A percentile compares a stretch with the other conserved stretches of the same genome.
phyloP scores from a whole-genome alignment of 2,888 invertebrate genomes.

The Epirrhoe tristata region DNA sequence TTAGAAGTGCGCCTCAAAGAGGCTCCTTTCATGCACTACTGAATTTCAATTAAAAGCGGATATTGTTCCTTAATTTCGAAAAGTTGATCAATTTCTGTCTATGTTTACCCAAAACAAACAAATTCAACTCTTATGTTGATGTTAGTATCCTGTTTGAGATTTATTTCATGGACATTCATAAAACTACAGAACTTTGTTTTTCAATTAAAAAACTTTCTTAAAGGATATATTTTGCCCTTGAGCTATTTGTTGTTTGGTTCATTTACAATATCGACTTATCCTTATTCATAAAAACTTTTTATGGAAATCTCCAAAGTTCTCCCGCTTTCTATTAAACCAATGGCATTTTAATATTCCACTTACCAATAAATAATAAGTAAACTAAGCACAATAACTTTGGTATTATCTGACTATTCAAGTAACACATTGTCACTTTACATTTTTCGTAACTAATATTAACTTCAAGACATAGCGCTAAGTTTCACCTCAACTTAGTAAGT shows the following conservation, averaged over 20 bases:
- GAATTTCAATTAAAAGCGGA: too few relatives aligned
- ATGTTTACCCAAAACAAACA: neutral
- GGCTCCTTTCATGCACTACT: too few relatives aligned
- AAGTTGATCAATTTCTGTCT: too few relatives aligned
- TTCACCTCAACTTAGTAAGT: conserved; percentile 58
- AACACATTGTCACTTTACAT: conserved; percentile 53
- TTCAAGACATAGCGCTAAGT: conserved; percentile 40
- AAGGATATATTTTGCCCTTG: neutral
- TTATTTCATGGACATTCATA: too few relatives aligned
- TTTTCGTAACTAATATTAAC: conserved; percentile 48
- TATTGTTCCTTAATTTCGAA: too few relatives aligned
- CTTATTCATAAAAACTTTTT: neutral
- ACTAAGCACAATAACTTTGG: conserved; percentile 73
- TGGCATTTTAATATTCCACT: conserved; percentile 40
- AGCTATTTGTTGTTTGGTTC: neutral
- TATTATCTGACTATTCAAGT: conserved; percentile 61
- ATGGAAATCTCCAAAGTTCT: neutral
- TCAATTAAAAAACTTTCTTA: neutral
- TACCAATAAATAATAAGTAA: conserved; percentile 58
- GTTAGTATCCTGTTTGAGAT: too few relatives aligned
- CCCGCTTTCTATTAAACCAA: neutral
- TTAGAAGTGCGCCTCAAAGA: too few relatives aligned
- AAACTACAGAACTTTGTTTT: neutral
- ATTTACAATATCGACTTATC: neutral
- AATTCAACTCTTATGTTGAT: neutral